Conservation (phyloP, 2,797 vertebrate genomes). For the Chromis chromis region DNA sequence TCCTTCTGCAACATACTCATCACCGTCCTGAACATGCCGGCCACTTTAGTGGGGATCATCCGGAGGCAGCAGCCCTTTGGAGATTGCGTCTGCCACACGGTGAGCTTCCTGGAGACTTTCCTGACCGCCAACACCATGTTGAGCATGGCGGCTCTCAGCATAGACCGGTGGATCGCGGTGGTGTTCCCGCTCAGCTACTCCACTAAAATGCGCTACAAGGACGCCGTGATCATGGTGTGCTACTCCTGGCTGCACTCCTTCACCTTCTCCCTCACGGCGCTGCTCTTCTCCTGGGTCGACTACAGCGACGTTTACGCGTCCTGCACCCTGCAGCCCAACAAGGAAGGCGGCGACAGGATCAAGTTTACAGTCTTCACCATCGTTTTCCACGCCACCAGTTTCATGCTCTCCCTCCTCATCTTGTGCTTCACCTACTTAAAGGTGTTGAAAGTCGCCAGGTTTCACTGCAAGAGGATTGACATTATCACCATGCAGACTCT, state of each 20-base stretch:
- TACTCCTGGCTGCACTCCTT: conserved; percentile 90
- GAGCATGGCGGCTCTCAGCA: conserved; percentile 89
- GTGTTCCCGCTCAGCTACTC: conserved; percentile 89
- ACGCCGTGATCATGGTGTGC: conserved; percentile 88
- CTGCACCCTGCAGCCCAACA: conserved; percentile 85
- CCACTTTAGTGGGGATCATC: conserved; percentile 85
- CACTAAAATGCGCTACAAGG: conserved; percentile 89
- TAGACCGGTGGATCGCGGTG: conserved; percentile 90
- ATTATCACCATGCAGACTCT: conserved; percentile 91
- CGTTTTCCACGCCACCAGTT: conserved; percentile 88
- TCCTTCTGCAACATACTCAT: conserved; percentile 91
- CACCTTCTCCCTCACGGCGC: conserved; percentile 86
- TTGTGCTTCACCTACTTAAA: conserved; percentile 89
- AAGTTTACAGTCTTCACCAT: conserved; percentile 88
- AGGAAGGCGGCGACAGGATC: conserved; percentile 76
- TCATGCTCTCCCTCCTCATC: conserved; percentile 87
- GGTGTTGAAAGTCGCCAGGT: conserved; percentile 88
- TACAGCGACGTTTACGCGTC: conserved; percentile 87
- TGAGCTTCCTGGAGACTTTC: conserved; percentile 90
- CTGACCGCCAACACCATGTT: conserved; percentile 88
- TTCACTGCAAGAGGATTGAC: conserved; percentile 89
- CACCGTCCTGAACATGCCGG: conserved; percentile 88
- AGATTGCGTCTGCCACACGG: conserved; percentile 84
- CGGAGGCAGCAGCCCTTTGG: conserved; percentile 86
- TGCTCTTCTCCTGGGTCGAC: conserved; percentile 88